Conservation (phyloP, 2,797 vertebrate species). For the Sarcoramphus papa region DNA sequence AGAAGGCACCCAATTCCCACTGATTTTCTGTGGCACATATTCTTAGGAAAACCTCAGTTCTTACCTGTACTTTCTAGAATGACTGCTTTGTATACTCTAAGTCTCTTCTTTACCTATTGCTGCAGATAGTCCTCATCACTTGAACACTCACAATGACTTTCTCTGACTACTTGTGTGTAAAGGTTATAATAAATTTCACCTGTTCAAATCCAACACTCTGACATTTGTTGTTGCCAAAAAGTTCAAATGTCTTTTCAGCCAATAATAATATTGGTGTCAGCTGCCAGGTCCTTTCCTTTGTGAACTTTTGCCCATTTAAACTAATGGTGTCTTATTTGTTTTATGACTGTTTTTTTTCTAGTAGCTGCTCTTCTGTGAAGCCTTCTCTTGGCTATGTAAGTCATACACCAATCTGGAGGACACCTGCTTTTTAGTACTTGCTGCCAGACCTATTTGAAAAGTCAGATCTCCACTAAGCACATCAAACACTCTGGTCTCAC, state of each 20-base stretch:
- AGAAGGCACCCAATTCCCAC: not conserved
- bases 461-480: slow-evolving; percentile 43
- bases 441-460: slow-evolving; percentile 52
- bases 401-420: slow-evolving; percentile 46
- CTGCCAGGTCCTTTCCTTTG: slow-evolving; percentile 24
- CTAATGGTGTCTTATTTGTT: slow-evolving; percentile 31
- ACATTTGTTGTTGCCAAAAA: slow-evolving; percentile 7
- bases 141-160: not conserved
- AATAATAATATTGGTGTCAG: slow-evolving; percentile 25
- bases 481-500: slow-evolving; percentile 37
- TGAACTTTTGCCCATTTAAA: slow-evolving; percentile 48
- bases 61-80: slow-evolving; percentile 30
- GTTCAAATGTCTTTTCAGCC: slow-evolving; percentile 24
- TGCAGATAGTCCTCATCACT: not conserved
- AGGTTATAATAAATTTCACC: slow-evolving; percentile 50
- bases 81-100: not conserved
- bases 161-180: not conserved
- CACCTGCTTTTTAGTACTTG: slow-evolving; percentile 45
- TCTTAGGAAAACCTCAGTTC: not conserved
- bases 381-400: slow-evolving; percentile 2
- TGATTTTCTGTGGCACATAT: not conserved
- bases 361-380: slow-evolving; percentile 46
- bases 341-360: slow-evolving; percentile 18
- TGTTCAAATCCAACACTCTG: slow-evolving; percentile 13
- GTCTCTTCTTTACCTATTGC: slow-evolving; percentile 1